These are phyloP conservation scores for Choristoneura rosaceana DNA, from an alignment of 2,888 invertebrate genomes.

Conservation along the genomic window DNA sequence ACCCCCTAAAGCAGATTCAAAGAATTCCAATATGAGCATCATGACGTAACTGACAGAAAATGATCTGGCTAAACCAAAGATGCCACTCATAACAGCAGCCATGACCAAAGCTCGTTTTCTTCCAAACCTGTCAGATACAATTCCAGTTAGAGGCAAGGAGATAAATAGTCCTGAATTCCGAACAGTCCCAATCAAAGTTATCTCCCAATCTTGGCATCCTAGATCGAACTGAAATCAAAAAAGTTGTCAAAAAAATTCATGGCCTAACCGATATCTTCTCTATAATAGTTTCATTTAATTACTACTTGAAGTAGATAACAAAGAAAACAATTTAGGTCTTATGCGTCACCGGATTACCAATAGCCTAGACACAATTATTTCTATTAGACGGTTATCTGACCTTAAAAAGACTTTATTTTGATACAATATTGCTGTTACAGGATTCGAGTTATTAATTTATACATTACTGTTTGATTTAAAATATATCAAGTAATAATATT, in stretches of 20 bases:
- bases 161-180: conserved; percentile 90
- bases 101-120: conserved; percentile 86
- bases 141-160: conserved; percentile 89
- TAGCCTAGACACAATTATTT: neutral
- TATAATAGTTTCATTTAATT: too few species aligned
- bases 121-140: conserved; percentile 90
- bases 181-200: conserved; percentile 89
- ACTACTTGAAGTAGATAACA: too few species aligned
- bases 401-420: neutral
- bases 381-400: neutral
- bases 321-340: too few species aligned
- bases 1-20: conserved; percentile 84
- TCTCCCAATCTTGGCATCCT: conserved; percentile 89
- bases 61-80: conserved; percentile 84
- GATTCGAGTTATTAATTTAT: neutral
- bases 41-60: conserved; percentile 84
- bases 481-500: too few species aligned
- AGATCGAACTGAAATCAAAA: conserved; percentile 86
- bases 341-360: neutral
- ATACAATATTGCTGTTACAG: neutral
- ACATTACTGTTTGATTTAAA: too few species aligned
- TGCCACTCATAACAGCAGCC: conserved; percentile 81
- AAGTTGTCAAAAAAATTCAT: neutral
- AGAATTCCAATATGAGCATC: conserved; percentile 83
- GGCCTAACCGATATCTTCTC: too few species aligned